phyloP scores from a whole-genome alignment of 2,113 vertebrate species.

The Corythaeola cristata region DNA sequence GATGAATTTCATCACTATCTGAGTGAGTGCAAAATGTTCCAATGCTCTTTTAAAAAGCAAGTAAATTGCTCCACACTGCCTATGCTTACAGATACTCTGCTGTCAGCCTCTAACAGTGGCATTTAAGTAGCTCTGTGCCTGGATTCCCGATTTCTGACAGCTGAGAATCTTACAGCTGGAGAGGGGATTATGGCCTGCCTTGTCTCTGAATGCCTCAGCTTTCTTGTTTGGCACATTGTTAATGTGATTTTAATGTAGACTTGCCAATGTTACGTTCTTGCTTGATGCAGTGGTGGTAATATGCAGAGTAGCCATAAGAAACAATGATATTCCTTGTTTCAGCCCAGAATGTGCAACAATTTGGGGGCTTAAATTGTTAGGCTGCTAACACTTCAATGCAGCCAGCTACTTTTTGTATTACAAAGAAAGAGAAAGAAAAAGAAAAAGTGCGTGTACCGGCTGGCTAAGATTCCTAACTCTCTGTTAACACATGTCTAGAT shows the following conservation, averaged over 20 bases:
- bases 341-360: neutral
- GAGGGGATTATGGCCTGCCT: slow-evolving; percentile 36
- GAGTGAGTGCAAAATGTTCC: neutral
- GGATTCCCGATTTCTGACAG: slow-evolving; percentile 65
- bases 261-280: slow-evolving; percentile 11
- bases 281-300: neutral
- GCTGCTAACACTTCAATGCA: neutral
- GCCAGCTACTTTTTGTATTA: neutral
- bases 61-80: slow-evolving; percentile 60
- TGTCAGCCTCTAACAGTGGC: slow-evolving; percentile 60
- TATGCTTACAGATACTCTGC: slow-evolving; percentile 45
- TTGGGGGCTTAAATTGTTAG: neutral
- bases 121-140: slow-evolving; percentile 46
- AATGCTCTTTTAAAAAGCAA: slow-evolving; percentile 41
- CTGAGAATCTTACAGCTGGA: slow-evolving; percentile 46
- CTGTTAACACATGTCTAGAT: neutral
- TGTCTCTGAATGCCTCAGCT: neutral
- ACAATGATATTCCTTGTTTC: neutral
- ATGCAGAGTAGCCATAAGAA: slow-evolving; percentile 2
- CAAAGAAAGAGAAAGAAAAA: neutral
- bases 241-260: slow-evolving; percentile 31
- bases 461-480: neutral
- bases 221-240: neutral
- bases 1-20: neutral
- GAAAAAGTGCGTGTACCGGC: rapidly evolving